Evolutionary conservation across 2,797 vertebrate genomes (phyloP).

Genomic region (Melanotaenia parkinsoni): DNA sequence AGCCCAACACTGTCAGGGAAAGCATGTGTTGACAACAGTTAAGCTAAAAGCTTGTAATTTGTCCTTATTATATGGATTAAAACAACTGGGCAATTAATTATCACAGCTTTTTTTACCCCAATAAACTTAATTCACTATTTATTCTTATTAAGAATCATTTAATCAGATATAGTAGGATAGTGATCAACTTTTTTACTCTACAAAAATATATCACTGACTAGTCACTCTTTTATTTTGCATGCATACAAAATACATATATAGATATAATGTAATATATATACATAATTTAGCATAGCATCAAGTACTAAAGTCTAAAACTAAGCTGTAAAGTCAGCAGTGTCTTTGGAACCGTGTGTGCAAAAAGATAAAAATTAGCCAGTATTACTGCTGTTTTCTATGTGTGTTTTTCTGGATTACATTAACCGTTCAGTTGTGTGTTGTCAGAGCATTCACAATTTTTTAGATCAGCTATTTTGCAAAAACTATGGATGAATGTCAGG

Average conservation of each 20-base stretch:
- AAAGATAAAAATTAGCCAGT: conserved; percentile 14
- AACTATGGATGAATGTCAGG: not conserved
- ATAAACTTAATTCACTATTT: conserved; percentile 22
- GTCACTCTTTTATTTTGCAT: conserved; percentile 47
- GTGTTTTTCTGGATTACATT: not conserved
- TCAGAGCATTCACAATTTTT: not conserved
- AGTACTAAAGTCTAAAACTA: conserved; percentile 41
- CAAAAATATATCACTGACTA: conserved; percentile 31
- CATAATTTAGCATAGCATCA: conserved; percentile 41
- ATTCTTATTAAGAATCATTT: not conserved
- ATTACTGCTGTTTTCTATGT: conserved; percentile 9
- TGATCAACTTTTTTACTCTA: not conserved
- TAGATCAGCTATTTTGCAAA: not conserved
- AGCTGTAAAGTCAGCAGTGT: conserved; percentile 25
- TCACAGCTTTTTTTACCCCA: conserved; percentile 20
- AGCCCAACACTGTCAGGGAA: conserved; percentile 10
- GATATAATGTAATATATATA: conserved; percentile 29
- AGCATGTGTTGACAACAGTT: conserved; percentile 15
- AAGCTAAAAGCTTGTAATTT: conserved; percentile 26
- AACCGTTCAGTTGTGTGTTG: not conserved
- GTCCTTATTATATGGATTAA: conserved; percentile 16
- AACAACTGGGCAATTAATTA: conserved; percentile 45
- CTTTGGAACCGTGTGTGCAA: conserved; percentile 19
- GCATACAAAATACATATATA: conserved; percentile 45
- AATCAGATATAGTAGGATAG: conserved; percentile 6